phyloP scores from a whole-genome alignment of 2,113 vertebrate genomes.

The Tragulus kanchil region DNA sequence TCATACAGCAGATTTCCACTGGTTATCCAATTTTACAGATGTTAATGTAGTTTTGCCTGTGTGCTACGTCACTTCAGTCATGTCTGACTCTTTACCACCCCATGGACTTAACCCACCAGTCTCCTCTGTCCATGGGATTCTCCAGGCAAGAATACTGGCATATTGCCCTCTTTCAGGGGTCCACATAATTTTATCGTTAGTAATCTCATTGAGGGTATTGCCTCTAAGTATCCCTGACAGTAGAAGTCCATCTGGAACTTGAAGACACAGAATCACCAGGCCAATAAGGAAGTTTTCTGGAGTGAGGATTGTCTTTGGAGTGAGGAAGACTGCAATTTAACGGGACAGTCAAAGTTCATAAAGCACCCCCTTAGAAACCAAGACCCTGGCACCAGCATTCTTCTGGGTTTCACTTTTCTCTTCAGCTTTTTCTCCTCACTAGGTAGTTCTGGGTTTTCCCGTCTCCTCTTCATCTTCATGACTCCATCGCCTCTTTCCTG shows the following conservation, averaged over 20 bases:
- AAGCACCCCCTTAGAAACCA: not conserved
- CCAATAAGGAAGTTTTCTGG: not conserved
- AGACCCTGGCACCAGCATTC: not conserved
- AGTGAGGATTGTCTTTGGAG: not conserved
- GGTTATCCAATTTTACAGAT: too few relatives aligned
- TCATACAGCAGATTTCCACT: too few relatives aligned
- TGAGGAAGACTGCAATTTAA: not conserved
- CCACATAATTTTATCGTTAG: not conserved
- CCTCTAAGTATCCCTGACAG: not conserved
- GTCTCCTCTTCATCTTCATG: not conserved
- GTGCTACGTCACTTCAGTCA: not conserved
- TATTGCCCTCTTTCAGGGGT: not conserved
- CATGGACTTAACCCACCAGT: rapidly evolving
- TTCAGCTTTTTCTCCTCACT: too few relatives aligned
- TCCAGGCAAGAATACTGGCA: not conserved
- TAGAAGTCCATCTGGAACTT: not conserved
- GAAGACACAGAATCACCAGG: not conserved
- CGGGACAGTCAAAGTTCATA: rapidly evolving
- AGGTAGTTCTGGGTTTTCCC: not conserved
- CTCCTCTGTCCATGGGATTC: not conserved
- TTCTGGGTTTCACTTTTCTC: not conserved
- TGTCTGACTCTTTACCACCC: not conserved
- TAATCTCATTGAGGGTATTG: not conserved
- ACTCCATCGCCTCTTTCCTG: not conserved
- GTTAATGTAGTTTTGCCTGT: too few relatives aligned